Evolutionary conservation across 1,140 invertebrate species (phyloP).

Genomic region (Drosophila kikkawai): DNA sequence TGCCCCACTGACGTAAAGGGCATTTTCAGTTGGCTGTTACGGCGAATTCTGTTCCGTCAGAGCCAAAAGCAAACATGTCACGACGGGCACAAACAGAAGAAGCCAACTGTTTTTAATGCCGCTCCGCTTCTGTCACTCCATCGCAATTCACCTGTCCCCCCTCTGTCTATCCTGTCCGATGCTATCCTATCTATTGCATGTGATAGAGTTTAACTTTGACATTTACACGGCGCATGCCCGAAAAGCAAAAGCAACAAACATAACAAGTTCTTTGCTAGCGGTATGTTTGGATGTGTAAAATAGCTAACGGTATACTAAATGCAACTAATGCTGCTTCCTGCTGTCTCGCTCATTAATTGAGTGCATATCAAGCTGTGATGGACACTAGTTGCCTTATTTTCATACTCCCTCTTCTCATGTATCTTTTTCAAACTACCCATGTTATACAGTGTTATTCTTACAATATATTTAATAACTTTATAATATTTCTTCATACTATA

Average conservation of each 20-base stretch:
- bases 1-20: conserved; percentile 21
- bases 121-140: conserved; percentile 15
- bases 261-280: conserved; percentile 1
- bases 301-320: conserved; percentile 10
- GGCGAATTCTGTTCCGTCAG: conserved; percentile 20
- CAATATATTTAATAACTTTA: background rate
- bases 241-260: background rate
- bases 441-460: background rate
- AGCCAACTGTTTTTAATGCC: conserved; percentile 23
- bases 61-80: conserved; percentile 43
- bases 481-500: no score
- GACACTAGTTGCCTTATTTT: conserved; percentile 23
- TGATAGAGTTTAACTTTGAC: conserved; percentile 69
- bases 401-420: background rate
- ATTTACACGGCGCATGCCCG: conserved; percentile 52
- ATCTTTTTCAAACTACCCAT: background rate
- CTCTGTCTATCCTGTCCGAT: background rate
- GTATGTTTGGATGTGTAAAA: background rate
- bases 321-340: conserved; percentile 1
- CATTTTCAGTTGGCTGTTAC: conserved; percentile 15
- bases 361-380: conserved; percentile 1
- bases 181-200: conserved; percentile 16
- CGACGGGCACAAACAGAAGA: conserved; percentile 47
- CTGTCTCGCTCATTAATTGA: conserved; percentile 20
- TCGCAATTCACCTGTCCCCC: background rate